Evolutionary conservation across 2,113 vertebrate genomes (phyloP), one percentile per base, ranked within the genome.

Genomic region (Hypomesus transpacificus): DNA sequence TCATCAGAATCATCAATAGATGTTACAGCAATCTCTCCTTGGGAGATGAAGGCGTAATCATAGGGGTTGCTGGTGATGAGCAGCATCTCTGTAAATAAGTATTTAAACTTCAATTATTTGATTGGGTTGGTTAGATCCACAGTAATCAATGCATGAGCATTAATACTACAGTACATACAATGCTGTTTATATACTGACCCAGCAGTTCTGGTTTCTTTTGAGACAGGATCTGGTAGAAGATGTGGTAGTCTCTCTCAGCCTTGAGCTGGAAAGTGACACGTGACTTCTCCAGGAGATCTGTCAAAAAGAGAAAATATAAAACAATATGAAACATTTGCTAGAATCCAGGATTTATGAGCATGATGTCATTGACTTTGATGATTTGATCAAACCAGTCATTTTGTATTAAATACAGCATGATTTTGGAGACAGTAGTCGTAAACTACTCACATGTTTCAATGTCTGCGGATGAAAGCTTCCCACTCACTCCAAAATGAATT

Each of bases 211-310:
- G 95, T 77, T 96, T 97, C 83, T 88, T 92, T 59, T 96, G 95
- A 82, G 95, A 96, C 80, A 97, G 87, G 72, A 97, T 97, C 90
- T 97, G 95, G 76, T 97, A 97, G 89, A 94, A 97, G 83, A 97
- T 96, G 80, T 97, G 95, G 74, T 96, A 97, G 75, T 96, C 94
- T 70, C 95, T 91, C 83, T 97, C 95, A 70, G 94, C 84, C 82
- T 95, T 96, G 3, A 96, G 93, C 89, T 96, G 95, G 79, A 91
- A 97, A 76, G 92, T 93, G 20, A 95, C 93, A 0, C 95, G 91
- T 34, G 95, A 96, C 84, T 97, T 96, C 86, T 96, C 95, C 77
- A 96, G 87, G 64, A 96, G 93, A 82, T 96, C 95, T 95, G 84
- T 67, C 21, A 54, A 5, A 34, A 60, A 56, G 13, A 66, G 8